Evolutionary conservation across 30 jellyfish, hydroid and myxozoan genomes (phyloP), one percentile per base, ranked within the genome.

Genomic region (Aurelia aurita): DNA sequence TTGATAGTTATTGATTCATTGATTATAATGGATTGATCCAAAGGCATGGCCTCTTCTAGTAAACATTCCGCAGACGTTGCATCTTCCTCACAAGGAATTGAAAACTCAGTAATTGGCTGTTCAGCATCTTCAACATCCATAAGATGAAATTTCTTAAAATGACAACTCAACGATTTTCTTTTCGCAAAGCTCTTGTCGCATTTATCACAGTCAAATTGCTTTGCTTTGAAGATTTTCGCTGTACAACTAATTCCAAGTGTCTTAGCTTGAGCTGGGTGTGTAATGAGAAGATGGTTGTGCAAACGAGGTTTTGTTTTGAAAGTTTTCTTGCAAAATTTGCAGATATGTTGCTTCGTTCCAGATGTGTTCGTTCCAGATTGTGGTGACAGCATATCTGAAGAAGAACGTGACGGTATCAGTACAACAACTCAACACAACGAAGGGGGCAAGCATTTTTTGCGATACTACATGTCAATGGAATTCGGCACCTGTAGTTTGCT

Each of bases 221-320:
- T 22, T 16, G 49, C 7, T 23, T 19, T 20, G 5, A 46, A 39
- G 21, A 1, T 22, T 28, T 44, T 35, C 32, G 6, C 21, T 12
- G 7, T 22, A 32, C 32, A 32, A 11, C 51, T 71, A 44, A 43
- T 35, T 43, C 26, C 83, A 39, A 27, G 35, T 63, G 32, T 43
- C 2, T 63, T 25, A 5, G n/a, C 75, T 63, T 63, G 75, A 63
- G 13, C 75, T 43, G 75, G 75, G 16, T 63, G 75, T 19, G 43
- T 63, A 15, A 63, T 63, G 1, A 63, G 4, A 19, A 63, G 31
- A 25, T 63, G 75, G 35, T 63, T 63, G 12, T 25, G 31, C n/a
- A 63, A 63, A 22, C 75, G 32, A 32, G 31, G 29, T 25, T 20
- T 49, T 25, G 75, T 22, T 63, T 43, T 63, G 43, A 63, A 63